These are phyloP conservation scores for Neostethus bicornis DNA, from an alignment of 2,797 vertebrate species.

Conservation along the genomic window DNA sequence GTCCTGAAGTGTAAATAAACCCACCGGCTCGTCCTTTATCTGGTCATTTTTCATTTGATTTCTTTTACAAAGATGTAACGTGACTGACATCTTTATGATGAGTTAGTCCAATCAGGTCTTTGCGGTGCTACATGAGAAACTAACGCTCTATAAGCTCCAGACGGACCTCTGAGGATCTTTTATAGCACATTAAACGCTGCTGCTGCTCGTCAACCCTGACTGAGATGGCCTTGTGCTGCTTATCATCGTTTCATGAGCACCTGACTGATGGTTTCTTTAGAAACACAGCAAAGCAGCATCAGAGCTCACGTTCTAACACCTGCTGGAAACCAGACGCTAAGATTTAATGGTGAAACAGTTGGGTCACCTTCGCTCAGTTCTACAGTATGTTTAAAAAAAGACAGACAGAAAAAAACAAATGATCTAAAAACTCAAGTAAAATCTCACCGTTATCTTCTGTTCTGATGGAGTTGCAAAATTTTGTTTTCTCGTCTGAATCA, in stretches of 20 bases:
- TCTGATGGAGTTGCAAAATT: no score
- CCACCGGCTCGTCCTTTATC: background rate
- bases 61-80: background rate
- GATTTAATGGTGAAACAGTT: no score
- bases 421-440: no score
- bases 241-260: constrained; percentile 18
- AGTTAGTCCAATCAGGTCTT: background rate
- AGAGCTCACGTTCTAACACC: background rate
- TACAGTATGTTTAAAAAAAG: no score
- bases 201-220: constrained; percentile 19
- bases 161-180: constrained; percentile 20
- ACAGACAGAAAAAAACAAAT: no score
- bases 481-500: no score
- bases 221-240: constrained; percentile 35
- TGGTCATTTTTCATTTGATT: background rate
- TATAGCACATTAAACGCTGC: background rate
- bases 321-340: no score
- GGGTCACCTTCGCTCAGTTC: no score
- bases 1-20: constrained; percentile 21
- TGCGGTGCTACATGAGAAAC: no score
- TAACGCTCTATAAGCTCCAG: constrained; percentile 28
- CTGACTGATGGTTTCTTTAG: constrained; percentile 16
- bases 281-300: constrained; percentile 2
- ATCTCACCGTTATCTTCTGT: no score
- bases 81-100: constrained; percentile 4